These are phyloP conservation scores for Eclectus roratus DNA, from an alignment of 2,113 vertebrate species.

Conservation along the genomic window DNA sequence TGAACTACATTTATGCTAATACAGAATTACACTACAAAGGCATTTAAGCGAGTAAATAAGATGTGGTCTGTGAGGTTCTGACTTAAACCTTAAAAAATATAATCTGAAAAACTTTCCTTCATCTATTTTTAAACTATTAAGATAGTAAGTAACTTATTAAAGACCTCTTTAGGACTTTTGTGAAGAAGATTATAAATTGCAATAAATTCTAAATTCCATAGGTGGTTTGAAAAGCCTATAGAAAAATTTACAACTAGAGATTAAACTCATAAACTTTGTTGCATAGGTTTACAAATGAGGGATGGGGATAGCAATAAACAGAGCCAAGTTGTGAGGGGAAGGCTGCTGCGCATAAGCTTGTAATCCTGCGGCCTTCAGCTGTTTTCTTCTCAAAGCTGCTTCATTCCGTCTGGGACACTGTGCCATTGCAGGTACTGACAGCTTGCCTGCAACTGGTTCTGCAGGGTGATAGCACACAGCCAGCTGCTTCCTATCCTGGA, in stretches of 20 bases:
- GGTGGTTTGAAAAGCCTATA: not conserved
- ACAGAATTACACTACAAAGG: not conserved
- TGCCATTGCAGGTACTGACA: not conserved
- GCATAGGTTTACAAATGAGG: not conserved
- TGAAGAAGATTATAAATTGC: not conserved
- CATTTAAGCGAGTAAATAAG: not conserved
- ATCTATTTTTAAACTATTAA: not conserved
- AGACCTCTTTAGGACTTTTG: not conserved
- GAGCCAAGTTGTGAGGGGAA: not conserved
- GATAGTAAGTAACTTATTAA: not conserved
- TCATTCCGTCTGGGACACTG: not conserved
- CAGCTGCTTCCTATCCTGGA: rapidly evolving
- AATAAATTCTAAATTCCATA: not conserved
- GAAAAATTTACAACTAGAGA: not conserved
- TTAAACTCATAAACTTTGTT: not conserved
- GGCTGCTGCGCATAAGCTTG: not conserved
- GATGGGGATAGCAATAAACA: not conserved
- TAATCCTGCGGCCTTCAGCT: not conserved
- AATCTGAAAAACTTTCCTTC: not conserved
- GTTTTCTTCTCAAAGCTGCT: not conserved
- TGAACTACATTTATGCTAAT: not conserved
- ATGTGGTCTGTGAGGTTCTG: not conserved
- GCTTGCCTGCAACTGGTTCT: not conserved
- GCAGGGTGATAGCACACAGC: not conserved
- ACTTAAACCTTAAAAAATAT: not conserved